A percentile compares a stretch with the other conserved stretches of the same genome.
Conservation (phyloP, 37 sponge, comb jelly and placozoan species). For the Dysidea cf. avara region DNA sequence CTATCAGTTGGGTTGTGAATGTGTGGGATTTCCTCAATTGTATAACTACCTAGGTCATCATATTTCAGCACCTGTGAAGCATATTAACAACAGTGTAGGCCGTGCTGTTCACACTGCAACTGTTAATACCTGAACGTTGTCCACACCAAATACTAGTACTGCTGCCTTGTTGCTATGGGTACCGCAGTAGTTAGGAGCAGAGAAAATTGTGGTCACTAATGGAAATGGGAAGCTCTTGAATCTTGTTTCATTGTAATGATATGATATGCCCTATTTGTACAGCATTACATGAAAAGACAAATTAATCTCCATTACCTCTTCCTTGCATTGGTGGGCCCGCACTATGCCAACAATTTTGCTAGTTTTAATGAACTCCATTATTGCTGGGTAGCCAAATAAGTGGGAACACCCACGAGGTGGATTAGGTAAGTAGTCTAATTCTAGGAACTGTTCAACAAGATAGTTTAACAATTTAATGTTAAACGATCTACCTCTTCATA, state of each 20-base stretch:
- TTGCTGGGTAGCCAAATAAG: slow-evolving; percentile 63
- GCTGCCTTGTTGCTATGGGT: slow-evolving; percentile 78
- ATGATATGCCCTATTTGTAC: slow-evolving; percentile 55
- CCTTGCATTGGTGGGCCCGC: slow-evolving; percentile 83
- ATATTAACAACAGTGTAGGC: neutral
- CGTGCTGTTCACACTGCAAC: neutral
- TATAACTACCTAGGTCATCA: neutral
- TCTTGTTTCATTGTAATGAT: slow-evolving; percentile 44
- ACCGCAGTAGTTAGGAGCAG: slow-evolving; percentile 87
- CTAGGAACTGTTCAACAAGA: slow-evolving; percentile 63
- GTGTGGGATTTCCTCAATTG: neutral
- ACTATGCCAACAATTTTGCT: slow-evolving; percentile 66
- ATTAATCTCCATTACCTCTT: slow-evolving; percentile 30
- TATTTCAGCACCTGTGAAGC: slow-evolving; percentile 4
- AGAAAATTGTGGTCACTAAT: slow-evolving; percentile 77
- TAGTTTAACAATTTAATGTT: too few relatives aligned
- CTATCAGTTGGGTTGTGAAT: too few relatives aligned
- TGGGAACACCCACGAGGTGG: slow-evolving; percentile 78
- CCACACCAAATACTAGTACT: slow-evolving; percentile 46
- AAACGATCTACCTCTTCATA: slow-evolving; percentile 49
- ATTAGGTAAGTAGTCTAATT: slow-evolving; percentile 78
- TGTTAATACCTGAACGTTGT: slow-evolving; percentile 53
- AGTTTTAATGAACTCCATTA: slow-evolving; percentile 50
- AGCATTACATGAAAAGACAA: neutral
- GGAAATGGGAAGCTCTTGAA: slow-evolving; percentile 45